Evolutionary conservation across 2,797 vertebrate species (phyloP).

Genomic region (Chaetophractus vellerosus): DNA sequence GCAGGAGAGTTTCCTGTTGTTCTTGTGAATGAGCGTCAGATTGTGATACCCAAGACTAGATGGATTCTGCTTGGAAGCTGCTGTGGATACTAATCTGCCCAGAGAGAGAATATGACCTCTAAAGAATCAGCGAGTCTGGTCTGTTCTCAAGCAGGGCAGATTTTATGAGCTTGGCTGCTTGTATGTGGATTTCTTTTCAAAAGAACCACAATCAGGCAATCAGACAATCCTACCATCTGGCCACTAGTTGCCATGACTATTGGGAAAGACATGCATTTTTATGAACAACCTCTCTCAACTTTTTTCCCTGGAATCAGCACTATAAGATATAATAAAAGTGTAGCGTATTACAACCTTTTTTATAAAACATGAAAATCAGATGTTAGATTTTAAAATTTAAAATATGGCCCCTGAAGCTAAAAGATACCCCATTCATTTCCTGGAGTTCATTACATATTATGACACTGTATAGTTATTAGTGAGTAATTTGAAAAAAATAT

Average conservation of each 20-base stretch:
- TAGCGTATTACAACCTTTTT: not conserved
- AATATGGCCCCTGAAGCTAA: not conserved
- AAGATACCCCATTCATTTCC: not conserved
- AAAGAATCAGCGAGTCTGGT: not conserved
- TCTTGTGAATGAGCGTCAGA: not conserved
- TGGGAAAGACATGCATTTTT: constrained; percentile 21
- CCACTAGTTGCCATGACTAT: constrained; percentile 40
- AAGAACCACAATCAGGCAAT: not conserved
- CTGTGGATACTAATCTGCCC: not conserved
- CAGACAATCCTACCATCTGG: constrained; percentile 54
- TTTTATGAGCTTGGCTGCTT: not conserved
- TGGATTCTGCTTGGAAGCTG: not conserved
- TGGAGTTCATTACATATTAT: not conserved
- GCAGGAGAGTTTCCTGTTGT: not conserved
- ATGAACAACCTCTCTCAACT: not conserved
- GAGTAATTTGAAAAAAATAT: constrained; percentile 66
- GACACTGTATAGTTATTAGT: not conserved
- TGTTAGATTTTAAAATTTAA: constrained; percentile 20
- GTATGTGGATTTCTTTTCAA: constrained; percentile 63
- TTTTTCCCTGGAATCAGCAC: constrained; percentile 23
- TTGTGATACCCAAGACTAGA: not conserved
- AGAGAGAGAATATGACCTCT: not conserved
- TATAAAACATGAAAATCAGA: constrained; percentile 22
- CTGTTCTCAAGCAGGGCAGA: not conserved
- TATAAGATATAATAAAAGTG: constrained; percentile 29